These are phyloP conservation scores for Tangachromis dhanisi DNA, from an alignment of 2,113 vertebrate species.

Conservation along the genomic window DNA sequence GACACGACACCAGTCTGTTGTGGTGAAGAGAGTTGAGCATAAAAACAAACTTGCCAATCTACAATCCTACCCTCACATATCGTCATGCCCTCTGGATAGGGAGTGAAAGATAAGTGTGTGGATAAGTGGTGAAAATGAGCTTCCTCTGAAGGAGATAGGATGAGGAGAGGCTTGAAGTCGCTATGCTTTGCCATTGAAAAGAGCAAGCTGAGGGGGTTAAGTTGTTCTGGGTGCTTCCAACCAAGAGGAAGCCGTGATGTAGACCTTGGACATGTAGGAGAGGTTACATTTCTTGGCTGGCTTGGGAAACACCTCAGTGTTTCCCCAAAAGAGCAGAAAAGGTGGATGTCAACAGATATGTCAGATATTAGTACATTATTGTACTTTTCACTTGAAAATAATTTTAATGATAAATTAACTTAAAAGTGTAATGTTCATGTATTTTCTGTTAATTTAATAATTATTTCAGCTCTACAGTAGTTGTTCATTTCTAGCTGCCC, in stretches of 20 bases:
- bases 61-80: neutral
- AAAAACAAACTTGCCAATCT: neutral
- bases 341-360: neutral
- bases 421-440: neutral
- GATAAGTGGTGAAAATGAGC: neutral
- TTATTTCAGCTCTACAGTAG: neutral
- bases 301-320: neutral
- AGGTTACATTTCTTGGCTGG: neutral
- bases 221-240: neutral
- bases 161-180: neutral
- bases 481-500: neutral
- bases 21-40: neutral
- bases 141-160: neutral
- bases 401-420: neutral
- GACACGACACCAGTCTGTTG: neutral
- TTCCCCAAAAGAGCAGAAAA: neutral
- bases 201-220: neutral
- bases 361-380: neutral
- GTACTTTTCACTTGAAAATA: neutral
- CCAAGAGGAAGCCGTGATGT: neutral
- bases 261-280: neutral
- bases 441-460: neutral
- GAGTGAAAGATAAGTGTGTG: neutral
- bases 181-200: neutral
- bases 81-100: neutral